Evolutionary conservation across 2,797 vertebrate species (phyloP), one percentile per base, ranked within the genome.

Genomic region (Orientallactaga sibirica): DNA sequence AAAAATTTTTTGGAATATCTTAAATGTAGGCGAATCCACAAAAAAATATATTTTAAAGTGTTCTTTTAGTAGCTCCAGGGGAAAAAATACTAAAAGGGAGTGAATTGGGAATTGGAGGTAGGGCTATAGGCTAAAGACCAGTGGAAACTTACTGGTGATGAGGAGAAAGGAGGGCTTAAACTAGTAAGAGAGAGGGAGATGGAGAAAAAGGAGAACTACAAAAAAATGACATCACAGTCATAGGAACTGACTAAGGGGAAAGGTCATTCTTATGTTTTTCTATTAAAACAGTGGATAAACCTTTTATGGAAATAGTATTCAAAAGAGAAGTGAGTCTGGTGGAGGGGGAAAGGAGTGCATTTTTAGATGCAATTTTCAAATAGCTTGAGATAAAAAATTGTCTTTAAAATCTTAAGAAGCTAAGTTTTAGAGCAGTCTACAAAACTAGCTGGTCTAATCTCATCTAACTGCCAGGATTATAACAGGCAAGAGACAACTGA

Each of bases 371-470:
- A 33, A 8, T 77, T 80, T 80, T 86, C 91, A 79, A 19, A 70
- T 92, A 93, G 37, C 41, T 62, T 61, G 41, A 91, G 61, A 88
- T 89, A 29, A 8, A 48, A 61, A 92, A 85, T 37, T 77, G 18
- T 67, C 61, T 90, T 52, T 83, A 94, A 79, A 85, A 79, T 25
- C 15, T 80, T 74, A 29, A 79, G 68, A 64, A 74, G 10, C 2
- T 52, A 79, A 48, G 27, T 83, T 71, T 68, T 88, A 92, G 79
- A 84, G n/a, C 2, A 73, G 90, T 78, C 16, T 86, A 48, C n/a
- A 80, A 93, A 92, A 90, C 87, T 20, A 94, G 24, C 55, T 84
- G 8, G 68, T 7, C 25, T n/a, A 48, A 20, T 6, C 22, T 87
- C 20, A 48, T 37, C 5, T 58, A 76, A 93, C 62, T 73, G 68